Evolutionary conservation across 2,113 vertebrate genomes (phyloP).

Genomic region (Phrynocephalus versicolor): DNA sequence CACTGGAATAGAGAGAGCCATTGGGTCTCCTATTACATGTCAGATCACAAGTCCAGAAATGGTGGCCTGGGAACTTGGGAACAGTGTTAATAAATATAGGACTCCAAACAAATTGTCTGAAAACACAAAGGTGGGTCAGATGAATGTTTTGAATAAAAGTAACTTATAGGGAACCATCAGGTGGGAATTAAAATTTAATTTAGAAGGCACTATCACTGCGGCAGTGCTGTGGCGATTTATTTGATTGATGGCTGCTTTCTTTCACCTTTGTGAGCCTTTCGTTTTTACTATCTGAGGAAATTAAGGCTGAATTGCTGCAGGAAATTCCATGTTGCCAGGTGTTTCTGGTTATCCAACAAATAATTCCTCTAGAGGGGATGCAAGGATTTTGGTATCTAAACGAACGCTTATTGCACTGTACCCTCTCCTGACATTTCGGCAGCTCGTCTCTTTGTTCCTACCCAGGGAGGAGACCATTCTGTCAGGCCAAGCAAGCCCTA

Average conservation of each 20-base stretch:
- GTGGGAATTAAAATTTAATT: conserved; percentile 89
- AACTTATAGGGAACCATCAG: conserved; percentile 75
- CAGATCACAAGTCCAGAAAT: conserved; percentile 46
- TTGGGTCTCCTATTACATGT: conserved; percentile 47
- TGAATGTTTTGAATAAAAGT: conserved; percentile 70
- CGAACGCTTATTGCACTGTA: conserved; percentile 58
- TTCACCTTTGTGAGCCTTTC: conserved; percentile 80
- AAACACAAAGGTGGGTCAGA: conserved; percentile 59
- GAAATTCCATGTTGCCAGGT: conserved; percentile 87
- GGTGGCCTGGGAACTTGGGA: not conserved
- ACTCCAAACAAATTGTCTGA: conserved; percentile 55
- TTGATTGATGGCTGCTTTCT: conserved; percentile 84
- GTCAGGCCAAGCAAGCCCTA: conserved; percentile 44
- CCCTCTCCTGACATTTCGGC: conserved; percentile 60
- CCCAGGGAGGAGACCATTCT: conserved; percentile 60
- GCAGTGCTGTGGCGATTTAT: conserved; percentile 75
- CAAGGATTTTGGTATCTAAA: conserved; percentile 69
- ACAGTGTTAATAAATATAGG: conserved; percentile 69
- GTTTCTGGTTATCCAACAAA: conserved; percentile 82
- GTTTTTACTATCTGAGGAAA: conserved; percentile 86
- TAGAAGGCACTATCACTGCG: conserved; percentile 76
- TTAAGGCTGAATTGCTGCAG: conserved; percentile 85
- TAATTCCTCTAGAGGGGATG: conserved; percentile 68
- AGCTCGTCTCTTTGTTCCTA: conserved; percentile 54
- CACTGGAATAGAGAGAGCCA: not conserved